Percentiles rank a stretch among this genome's conserved stretches.
phyloP scores from a whole-genome alignment of 2,888 invertebrate genomes.

The Dichetophora obliterata region DNA sequence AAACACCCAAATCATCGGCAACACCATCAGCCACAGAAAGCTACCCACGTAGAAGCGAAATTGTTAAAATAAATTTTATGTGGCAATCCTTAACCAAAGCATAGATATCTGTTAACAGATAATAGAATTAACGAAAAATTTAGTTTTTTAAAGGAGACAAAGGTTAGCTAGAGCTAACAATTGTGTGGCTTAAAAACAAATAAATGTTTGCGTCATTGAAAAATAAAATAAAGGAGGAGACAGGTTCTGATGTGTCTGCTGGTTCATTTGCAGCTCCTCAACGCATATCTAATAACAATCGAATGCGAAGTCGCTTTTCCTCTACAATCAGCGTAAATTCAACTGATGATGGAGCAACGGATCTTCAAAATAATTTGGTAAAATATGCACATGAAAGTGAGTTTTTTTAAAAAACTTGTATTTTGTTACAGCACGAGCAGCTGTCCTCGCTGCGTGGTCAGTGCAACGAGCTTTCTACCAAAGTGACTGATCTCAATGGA shows the following conservation, averaged over 20 bases:
- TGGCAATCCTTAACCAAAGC: too few species aligned
- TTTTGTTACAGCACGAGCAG: conserved; percentile 59
- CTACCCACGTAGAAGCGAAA: too few species aligned
- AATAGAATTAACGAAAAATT: background rate
- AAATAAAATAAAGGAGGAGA: conserved; percentile 91
- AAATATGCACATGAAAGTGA: conserved; percentile 15
- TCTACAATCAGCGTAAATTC: conserved; percentile 66
- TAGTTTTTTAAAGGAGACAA: background rate
- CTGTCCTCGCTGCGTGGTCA: conserved; percentile 62
- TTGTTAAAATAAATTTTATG: too few species aligned
- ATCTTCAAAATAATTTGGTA: conserved; percentile 52
- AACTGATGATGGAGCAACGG: conserved; percentile 56
- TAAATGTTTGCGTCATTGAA: conserved; percentile 88
- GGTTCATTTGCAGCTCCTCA: conserved; percentile 49
- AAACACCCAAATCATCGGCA: background rate
- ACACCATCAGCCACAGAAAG: background rate
- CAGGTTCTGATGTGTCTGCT: conserved; percentile 80
- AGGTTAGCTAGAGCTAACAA: background rate
- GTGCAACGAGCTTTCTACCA: conserved; percentile 63
- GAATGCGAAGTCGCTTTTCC: conserved; percentile 65
- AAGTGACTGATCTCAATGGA: conserved; percentile 58
- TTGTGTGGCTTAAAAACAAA: background rate
- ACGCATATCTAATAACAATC: conserved; percentile 59
- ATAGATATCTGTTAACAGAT: conserved; percentile 2
- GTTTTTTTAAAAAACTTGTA: background rate